Evolutionary conservation across 2,888 invertebrate genomes (phyloP).

Genomic region (Drosophila greeni): DNA sequence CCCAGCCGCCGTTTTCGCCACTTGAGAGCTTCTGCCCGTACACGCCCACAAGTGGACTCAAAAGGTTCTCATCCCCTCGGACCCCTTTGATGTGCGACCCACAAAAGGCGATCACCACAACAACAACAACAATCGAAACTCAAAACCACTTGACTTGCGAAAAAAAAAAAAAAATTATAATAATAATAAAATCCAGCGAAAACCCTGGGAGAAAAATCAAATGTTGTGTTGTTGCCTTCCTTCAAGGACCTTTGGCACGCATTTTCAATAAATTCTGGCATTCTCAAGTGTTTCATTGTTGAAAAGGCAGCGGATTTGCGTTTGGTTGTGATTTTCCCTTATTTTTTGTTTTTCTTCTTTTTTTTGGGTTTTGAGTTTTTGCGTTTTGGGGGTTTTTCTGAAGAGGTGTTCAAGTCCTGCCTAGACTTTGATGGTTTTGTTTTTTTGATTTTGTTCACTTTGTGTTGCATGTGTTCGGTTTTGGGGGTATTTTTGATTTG

Average conservation of each 20-base stretch:
- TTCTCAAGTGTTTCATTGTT: slow-evolving; percentile 23
- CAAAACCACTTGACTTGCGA: slow-evolving; percentile 21
- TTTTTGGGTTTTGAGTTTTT: background rate
- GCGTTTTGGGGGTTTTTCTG: slow-evolving; percentile 2
- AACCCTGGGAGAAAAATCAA: slow-evolving; percentile 16
- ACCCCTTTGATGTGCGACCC: slow-evolving; percentile 52
- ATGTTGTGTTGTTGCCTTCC: background rate
- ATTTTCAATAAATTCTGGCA: slow-evolving; percentile 56
- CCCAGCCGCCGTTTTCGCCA: slow-evolving; percentile 15
- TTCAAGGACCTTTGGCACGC: slow-evolving; percentile 49
- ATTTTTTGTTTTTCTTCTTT: background rate
- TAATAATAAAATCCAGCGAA: slow-evolving; percentile 2
- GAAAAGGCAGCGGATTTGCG: slow-evolving; percentile 1
- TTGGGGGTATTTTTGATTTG: background rate
- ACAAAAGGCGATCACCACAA: slow-evolving; percentile 58
- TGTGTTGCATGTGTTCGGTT: background rate
- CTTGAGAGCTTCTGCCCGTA: slow-evolving; percentile 55
- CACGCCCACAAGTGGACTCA: slow-evolving; percentile 56
- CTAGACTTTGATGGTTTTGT: background rate
- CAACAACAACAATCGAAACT: slow-evolving; percentile 14
- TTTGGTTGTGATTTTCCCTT: background rate
- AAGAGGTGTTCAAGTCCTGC: slow-evolving; percentile 5
- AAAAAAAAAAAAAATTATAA: slow-evolving; percentile 1
- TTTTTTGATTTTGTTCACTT: slow-evolving; percentile 3
- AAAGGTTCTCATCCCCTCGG: background rate